phyloP scores from a whole-genome alignment of 2,797 vertebrate species.

The Peromyscus melanophrys region DNA sequence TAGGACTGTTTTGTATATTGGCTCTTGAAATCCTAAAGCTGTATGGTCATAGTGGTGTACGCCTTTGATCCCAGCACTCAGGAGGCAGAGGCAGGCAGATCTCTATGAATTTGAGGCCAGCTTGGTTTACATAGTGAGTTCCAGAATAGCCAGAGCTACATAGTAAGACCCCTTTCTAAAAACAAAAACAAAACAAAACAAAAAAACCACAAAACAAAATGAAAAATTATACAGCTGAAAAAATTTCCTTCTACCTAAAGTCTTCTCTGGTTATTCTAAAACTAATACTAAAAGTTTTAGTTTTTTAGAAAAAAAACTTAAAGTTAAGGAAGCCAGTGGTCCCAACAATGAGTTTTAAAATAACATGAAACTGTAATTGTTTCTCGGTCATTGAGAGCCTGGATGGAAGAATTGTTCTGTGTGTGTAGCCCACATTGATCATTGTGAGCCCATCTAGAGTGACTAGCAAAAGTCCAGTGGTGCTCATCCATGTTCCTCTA shows the following conservation, averaged over 20 bases:
- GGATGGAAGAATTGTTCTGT: neutral
- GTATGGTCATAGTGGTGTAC: neutral
- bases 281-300: neutral
- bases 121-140: neutral
- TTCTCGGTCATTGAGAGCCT: neutral
- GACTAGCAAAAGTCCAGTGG: neutral
- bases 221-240: neutral
- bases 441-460: neutral
- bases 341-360: constrained; percentile 36
- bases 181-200: neutral
- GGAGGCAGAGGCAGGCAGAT: neutral
- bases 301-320: neutral
- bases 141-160: neutral
- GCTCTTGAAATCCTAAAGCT: neutral
- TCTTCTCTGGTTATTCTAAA: constrained; percentile 34
- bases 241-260: neutral
- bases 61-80: neutral
- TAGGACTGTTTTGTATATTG: neutral
- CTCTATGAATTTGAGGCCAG: neutral
- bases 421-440: neutral
- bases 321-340: constrained; percentile 20
- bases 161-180: neutral
- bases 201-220: neutral
- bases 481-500: neutral
- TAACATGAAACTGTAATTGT: neutral